Evolutionary conservation across 30 jellyfish, hydroid and myxozoan species (phyloP).

Genomic region (Aurelia aurita): DNA sequence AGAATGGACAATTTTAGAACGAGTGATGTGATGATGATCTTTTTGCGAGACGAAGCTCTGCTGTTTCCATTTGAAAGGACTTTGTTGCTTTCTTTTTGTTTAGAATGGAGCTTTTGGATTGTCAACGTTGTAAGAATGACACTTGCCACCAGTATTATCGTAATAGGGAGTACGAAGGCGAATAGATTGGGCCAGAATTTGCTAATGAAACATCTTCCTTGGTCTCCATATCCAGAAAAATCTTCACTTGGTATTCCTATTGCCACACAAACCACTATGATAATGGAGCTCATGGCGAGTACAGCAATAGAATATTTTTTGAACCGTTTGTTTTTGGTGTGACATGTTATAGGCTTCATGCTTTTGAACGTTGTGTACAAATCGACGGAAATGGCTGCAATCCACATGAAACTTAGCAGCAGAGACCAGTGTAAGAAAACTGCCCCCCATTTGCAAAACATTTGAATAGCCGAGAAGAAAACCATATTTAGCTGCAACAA

Average conservation of each 20-base stretch:
- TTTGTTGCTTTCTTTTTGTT: background rate
- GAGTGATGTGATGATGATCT: background rate
- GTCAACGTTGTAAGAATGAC: background rate
- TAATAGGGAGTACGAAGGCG: background rate
- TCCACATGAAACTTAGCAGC: slow-evolving; percentile 12
- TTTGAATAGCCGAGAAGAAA: too few relatives aligned
- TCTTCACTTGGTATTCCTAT: background rate
- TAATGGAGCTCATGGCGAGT: background rate
- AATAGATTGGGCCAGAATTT: background rate
- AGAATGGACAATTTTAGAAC: background rate
- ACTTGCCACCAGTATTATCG: background rate
- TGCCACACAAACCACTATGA: background rate
- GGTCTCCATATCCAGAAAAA: background rate
- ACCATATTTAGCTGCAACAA: too few relatives aligned
- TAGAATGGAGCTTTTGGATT: background rate
- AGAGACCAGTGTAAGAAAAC: background rate
- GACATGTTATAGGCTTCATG: background rate
- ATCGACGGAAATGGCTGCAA: slow-evolving; percentile 6
- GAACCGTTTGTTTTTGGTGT: background rate
- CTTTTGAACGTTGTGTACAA: background rate
- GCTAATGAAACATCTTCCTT: background rate
- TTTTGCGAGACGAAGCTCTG: background rate
- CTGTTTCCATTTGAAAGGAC: background rate
- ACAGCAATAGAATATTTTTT: background rate
- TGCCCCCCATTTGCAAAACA: background rate